Conservation (phyloP, 2,888 invertebrate genomes). For the Troilus luridus region DNA sequence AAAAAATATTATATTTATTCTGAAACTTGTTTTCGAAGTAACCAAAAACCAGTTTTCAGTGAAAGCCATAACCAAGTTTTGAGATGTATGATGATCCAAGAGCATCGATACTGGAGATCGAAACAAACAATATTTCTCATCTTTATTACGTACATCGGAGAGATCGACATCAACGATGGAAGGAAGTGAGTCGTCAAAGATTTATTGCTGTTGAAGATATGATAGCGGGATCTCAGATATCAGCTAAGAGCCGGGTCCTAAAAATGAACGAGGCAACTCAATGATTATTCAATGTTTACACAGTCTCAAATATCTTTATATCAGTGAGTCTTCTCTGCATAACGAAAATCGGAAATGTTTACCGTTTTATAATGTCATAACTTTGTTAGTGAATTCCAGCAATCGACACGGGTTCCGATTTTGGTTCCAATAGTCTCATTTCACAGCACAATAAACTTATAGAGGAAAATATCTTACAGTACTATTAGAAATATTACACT, state of each 20-base stretch:
- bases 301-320: not conserved
- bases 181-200: not conserved
- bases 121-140: not conserved
- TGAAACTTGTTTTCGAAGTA: too few relatives aligned
- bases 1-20: too few relatives aligned
- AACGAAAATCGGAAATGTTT: not conserved
- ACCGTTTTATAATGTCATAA: not conserved
- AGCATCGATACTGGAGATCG: not conserved
- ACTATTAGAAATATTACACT: too few relatives aligned
- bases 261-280: constrained; percentile 1
- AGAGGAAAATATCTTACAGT: not conserved
- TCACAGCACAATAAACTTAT: not conserved
- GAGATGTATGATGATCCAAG: too few relatives aligned
- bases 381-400: not conserved
- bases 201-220: not conserved
- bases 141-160: not conserved
- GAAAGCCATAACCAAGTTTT: too few relatives aligned
- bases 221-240: not conserved
- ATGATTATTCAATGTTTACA: not conserved
- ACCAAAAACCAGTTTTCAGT: too few relatives aligned
- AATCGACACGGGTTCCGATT: not conserved
- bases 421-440: not conserved
- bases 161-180: not conserved
- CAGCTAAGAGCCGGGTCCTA: not conserved
- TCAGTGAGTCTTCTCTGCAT: not conserved